Evolutionary conservation across 2,888 invertebrate genomes (phyloP), one percentile per base, ranked within the genome.

Genomic region (Trachelus troglodyta): DNA sequence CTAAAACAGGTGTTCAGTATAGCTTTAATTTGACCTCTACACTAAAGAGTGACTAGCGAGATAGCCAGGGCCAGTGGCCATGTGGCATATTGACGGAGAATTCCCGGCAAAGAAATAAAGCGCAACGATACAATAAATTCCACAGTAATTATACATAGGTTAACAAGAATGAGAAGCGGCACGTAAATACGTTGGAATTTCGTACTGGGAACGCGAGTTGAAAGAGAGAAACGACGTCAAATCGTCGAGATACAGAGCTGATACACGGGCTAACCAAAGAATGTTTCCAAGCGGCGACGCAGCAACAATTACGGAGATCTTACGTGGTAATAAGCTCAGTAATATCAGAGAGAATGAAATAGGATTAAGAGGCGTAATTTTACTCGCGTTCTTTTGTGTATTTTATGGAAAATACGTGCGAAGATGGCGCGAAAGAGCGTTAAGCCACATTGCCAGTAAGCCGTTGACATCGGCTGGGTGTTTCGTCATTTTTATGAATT

Each of bases 401-500:
- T 82, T 83, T 84, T 74, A 81, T 69, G 81, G 83, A 85, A 56
- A 86, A 86, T 85, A 85, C 82, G 80, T 80, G 81, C 83, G 92
- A 93, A 93, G 93, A 93, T 93, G 93, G 93, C 93, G 93, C 92
- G 92, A 92, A 90, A 86, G 85, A 85, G 83, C 84, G 81, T 81
- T 80, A 56, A 82, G 87, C 85, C 88, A 85, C 88, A 88, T 89
- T 89, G 89, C 84, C 83, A 83, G 83, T 85, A 83, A 84, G 79
- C 83, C 85, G 87, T 84, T 83, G 85, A 85, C 87, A 85, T 87
- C 84, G 83, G 82, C 83, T 80, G 71, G 76, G 75, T 73, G 56
- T 76, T 74, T 73, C 76, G 75, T 56, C 37, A 73, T 76, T 76
- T 73, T 79, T 79, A 75, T 35, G 69, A 30, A 33, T 71, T 71